phyloP scores from a whole-genome alignment of 2,113 vertebrate species.

The Phasianus colchicus region DNA sequence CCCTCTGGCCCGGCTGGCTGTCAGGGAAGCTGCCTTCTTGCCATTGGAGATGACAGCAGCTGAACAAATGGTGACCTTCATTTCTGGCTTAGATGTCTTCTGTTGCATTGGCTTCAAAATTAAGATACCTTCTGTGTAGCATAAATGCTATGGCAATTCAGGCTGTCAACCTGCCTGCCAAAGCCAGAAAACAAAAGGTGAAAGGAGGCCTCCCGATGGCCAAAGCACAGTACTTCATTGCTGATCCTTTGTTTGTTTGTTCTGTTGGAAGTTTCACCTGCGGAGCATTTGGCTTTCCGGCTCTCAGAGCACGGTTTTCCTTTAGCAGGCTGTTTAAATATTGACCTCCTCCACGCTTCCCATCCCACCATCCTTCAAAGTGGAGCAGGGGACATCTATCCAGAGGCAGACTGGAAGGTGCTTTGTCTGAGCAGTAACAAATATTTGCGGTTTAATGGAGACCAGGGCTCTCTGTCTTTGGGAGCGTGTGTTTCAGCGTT shows the following conservation, averaged over 20 bases:
- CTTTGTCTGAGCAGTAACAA: constrained; percentile 21
- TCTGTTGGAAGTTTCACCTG: constrained; percentile 22
- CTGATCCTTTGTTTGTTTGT: neutral
- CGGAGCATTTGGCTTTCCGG: constrained; percentile 4
- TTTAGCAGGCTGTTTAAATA: constrained; percentile 48
- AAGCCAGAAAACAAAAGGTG: neutral
- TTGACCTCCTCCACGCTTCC: constrained; percentile 33
- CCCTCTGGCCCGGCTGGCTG: neutral
- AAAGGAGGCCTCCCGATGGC: neutral
- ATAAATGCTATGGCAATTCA: constrained; percentile 29
- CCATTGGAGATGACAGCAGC: constrained; percentile 15
- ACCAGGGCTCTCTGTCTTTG: constrained; percentile 8
- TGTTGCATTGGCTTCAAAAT: neutral
- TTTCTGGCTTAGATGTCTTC: constrained; percentile 2
- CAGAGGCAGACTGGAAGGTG: neutral
- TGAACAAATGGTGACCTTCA: constrained; percentile 4
- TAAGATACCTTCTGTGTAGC: neutral
- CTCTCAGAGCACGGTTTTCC: constrained; percentile 5
- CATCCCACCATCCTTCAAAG: constrained; percentile 21
- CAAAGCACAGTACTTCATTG: neutral
- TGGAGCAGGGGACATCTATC: neutral
- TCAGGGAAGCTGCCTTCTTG: neutral
- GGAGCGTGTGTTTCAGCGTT: constrained; percentile 22
- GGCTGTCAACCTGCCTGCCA: constrained; percentile 14
- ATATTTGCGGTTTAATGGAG: constrained; percentile 19